Percentiles rank a stretch among this genome's conserved stretches.
Evolutionary conservation across 2,888 invertebrate species (phyloP).

Genomic region (Acrocyrtus sp.): DNA sequence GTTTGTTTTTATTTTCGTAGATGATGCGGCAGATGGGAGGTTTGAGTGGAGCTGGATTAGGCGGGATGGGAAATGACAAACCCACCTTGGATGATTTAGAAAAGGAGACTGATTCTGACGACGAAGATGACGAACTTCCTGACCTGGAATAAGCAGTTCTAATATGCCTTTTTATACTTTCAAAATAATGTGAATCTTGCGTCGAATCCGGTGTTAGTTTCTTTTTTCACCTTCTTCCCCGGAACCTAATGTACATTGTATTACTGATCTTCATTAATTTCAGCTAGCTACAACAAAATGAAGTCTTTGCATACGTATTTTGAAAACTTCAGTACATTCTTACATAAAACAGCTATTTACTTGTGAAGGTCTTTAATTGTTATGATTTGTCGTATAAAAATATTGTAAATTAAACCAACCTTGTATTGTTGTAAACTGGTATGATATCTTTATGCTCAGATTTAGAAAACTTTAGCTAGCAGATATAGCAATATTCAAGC

Average conservation of each 20-base stretch:
- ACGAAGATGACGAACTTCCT: slow-evolving; percentile 75
- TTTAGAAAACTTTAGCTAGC: no score
- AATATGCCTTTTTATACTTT: slow-evolving; percentile 42
- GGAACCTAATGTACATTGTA: background rate
- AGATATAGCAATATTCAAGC: background rate
- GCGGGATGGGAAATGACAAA: slow-evolving; percentile 68
- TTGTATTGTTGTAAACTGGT: background rate
- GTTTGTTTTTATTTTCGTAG: slow-evolving; percentile 65
- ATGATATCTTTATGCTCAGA: background rate
- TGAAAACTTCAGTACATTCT: background rate
- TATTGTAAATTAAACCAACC: background rate
- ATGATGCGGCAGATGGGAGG: slow-evolving; percentile 82
- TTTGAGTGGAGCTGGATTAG: slow-evolving; percentile 65
- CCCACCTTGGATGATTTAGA: slow-evolving; percentile 81
- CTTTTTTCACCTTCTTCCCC: slow-evolving; percentile 5
- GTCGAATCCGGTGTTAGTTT: slow-evolving; percentile 33
- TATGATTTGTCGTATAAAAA: background rate
- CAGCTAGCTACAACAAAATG: no score
- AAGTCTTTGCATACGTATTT: background rate
- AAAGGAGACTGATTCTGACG: slow-evolving; percentile 77
- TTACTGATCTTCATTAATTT: background rate
- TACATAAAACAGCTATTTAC: background rate
- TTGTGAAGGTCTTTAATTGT: background rate
- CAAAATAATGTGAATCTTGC: slow-evolving; percentile 27
- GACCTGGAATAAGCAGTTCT: slow-evolving; percentile 73